A percentile compares a stretch with the other conserved stretches of the same genome.
Conservation (phyloP, 2,888 invertebrate genomes). For the Plusia festucae region DNA sequence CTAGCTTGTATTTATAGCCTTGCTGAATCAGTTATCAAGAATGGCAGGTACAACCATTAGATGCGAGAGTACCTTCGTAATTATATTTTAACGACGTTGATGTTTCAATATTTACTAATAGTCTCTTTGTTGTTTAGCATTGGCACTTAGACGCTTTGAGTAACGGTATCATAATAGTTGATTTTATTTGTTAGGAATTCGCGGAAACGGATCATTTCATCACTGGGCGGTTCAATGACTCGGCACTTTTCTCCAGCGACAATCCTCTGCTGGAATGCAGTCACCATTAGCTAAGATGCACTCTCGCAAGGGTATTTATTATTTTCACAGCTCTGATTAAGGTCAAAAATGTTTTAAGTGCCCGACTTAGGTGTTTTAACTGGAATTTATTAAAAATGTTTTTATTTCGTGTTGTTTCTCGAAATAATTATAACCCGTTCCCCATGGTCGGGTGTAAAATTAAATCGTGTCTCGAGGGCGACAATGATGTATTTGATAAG, state of each 20-base stretch:
- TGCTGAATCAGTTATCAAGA: conserved; percentile 78
- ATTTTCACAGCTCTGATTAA: conserved; percentile 63
- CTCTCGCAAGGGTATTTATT: conserved; percentile 58
- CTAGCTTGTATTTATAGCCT: conserved; percentile 77
- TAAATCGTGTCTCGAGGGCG: conserved; percentile 51
- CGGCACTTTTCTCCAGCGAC: conserved; percentile 70
- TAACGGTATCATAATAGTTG: conserved; percentile 75
- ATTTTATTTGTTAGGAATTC: conserved; percentile 77
- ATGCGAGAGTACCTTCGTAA: conserved; percentile 53
- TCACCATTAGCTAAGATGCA: conserved; percentile 65
- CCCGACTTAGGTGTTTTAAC: conserved; percentile 19
- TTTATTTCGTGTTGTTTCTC: conserved; percentile 3
- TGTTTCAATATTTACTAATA: conserved; percentile 40
- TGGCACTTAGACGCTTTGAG: conserved; percentile 39
- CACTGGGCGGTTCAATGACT: conserved; percentile 83
- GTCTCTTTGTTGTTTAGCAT: conserved; percentile 24
- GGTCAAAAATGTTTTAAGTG: conserved; percentile 48
- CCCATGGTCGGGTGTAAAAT: conserved; percentile 10
- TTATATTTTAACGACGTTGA: conserved; percentile 40
- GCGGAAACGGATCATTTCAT: conserved; percentile 79
- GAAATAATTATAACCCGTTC: conserved; percentile 9
- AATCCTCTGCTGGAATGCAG: conserved; percentile 78
- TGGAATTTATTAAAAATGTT: conserved; percentile 32
- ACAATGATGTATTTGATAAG: conserved; percentile 60
- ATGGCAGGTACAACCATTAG: conserved; percentile 66